phyloP scores from a whole-genome alignment of 2,888 invertebrate species.

The Abscondita cerata region DNA sequence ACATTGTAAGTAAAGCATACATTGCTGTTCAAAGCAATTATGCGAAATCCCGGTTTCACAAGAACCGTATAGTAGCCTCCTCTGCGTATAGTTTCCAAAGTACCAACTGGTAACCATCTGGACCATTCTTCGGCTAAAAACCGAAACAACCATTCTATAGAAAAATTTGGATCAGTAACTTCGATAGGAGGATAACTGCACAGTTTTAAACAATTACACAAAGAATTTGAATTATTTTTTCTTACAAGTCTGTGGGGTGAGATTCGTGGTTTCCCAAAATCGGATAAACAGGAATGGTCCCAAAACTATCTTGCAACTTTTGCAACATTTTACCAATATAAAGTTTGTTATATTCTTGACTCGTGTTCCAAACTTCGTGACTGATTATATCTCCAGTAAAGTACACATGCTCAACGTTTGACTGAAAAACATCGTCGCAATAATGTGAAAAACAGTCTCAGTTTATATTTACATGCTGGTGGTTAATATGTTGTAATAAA shows the following conservation, averaged over 20 bases:
- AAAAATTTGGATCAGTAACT: constrained; percentile 55
- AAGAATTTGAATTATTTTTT: too few species aligned
- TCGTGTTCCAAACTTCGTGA: constrained; percentile 87
- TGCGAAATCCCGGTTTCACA: constrained; percentile 70
- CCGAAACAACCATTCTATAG: constrained; percentile 76
- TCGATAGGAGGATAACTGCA: constrained; percentile 64
- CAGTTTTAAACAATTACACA: too few species aligned
- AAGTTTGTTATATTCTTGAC: constrained; percentile 66
- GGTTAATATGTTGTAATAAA: constrained; percentile 63
- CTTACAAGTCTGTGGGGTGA: constrained; percentile 48
- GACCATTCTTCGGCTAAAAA: constrained; percentile 73
- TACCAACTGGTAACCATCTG: constrained; percentile 69
- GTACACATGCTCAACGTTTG: constrained; percentile 71
- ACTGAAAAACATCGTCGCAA: constrained; percentile 32
- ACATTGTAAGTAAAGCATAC: constrained; percentile 66
- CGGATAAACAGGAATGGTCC: constrained; percentile 63
- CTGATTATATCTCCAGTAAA: constrained; percentile 89
- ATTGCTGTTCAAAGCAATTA: constrained; percentile 79
- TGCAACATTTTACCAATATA: constrained; percentile 63
- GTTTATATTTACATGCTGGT: constrained; percentile 42
- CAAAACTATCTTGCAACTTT: constrained; percentile 58
- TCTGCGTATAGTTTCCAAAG: constrained; percentile 63
- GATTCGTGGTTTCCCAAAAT: constrained; percentile 75
- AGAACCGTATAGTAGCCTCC: constrained; percentile 78
- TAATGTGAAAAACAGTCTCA: too few species aligned